Percentiles rank a stretch among this genome's conserved stretches.
phyloP scores from a whole-genome alignment of 2,797 vertebrate species.

The Monodelphis domestica region DNA sequence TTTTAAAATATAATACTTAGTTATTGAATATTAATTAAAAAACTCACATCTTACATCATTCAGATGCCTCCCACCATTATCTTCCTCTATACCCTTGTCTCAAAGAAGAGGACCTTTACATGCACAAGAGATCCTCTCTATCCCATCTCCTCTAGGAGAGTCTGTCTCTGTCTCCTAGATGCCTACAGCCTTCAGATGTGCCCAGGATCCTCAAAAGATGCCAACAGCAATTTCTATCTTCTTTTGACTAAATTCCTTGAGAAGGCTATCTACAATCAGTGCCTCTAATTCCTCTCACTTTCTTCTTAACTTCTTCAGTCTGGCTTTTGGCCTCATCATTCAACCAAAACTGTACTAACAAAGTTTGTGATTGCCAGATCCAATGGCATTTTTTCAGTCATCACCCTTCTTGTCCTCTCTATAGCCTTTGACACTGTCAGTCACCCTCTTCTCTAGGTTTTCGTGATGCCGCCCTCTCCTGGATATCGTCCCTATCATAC shows the following conservation, averaged over 20 bases:
- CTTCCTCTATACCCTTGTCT: neutral
- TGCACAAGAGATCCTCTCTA: neutral
- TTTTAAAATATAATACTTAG: too few species aligned
- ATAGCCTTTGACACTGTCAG: neutral
- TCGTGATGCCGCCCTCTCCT: too few species aligned
- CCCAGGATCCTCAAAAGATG: neutral
- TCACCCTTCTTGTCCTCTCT: neutral
- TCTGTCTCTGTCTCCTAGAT: neutral
- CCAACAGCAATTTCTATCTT: neutral
- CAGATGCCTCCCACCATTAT: neutral
- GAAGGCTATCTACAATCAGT: too few species aligned
- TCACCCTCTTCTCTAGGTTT: neutral
- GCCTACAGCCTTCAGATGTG: neutral
- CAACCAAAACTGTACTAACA: neutral
- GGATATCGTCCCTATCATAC: too few species aligned
- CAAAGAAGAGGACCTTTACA: neutral
- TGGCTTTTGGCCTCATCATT: neutral
- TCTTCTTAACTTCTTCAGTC: neutral
- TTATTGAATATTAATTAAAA: too few species aligned
- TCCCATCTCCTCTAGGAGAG: neutral
- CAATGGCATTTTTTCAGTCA: too few species aligned
- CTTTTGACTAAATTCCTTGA: neutral
- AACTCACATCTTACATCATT: accelerated
- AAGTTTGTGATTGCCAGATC: neutral
- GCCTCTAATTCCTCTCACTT: neutral